These are phyloP conservation scores for Agonum fuliginosum DNA, from an alignment of 2,888 invertebrate species.

Conservation along the genomic window DNA sequence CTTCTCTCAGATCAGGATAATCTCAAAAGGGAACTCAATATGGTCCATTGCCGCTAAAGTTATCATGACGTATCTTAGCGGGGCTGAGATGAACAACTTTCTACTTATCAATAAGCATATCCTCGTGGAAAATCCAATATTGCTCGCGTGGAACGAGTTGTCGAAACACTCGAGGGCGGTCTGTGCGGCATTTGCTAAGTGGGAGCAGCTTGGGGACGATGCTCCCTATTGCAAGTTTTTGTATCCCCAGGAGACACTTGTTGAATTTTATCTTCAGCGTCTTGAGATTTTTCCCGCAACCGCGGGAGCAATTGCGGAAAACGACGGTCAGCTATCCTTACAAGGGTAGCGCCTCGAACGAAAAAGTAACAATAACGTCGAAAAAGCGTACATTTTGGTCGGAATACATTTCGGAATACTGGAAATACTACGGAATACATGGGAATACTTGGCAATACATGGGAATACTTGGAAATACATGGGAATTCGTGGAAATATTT, in stretches of 20 bases:
- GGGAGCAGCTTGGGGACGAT: background rate
- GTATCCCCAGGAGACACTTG: background rate
- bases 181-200: background rate
- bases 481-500: too few species aligned
- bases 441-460: too few species aligned
- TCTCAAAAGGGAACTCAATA: background rate
- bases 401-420: too few species aligned
- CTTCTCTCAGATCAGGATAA: background rate
- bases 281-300: background rate
- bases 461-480: too few species aligned
- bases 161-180: background rate
- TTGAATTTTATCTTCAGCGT: background rate
- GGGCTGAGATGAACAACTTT: constrained; percentile 7
- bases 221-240: constrained; percentile 12
- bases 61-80: background rate
- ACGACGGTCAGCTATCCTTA: background rate
- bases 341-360: too few species aligned
- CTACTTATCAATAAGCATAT: background rate
- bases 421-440: too few species aligned
- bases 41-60: background rate
- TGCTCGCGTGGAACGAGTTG: constrained; percentile 2
- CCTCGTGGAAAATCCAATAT: background rate
- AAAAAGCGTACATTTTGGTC: too few species aligned
- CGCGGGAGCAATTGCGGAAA: constrained; percentile 4
- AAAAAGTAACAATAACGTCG: too few species aligned